These are phyloP conservation scores for Zaprionus vittiger DNA, from an alignment of 1,140 invertebrate species.

Conservation along the genomic window DNA sequence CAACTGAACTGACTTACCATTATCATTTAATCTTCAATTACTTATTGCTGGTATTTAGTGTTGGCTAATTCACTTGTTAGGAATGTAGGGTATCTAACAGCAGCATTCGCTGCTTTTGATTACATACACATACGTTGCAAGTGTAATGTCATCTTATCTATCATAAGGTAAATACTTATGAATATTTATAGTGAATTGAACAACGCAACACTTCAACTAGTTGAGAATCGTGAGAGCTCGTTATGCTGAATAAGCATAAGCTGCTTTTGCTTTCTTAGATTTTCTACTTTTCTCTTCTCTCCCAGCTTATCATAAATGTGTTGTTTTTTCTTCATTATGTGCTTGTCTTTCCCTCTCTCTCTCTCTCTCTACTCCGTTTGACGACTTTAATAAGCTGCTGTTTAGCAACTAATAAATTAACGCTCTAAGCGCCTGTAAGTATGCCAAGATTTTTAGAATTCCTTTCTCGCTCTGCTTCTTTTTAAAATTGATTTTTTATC, in stretches of 20 bases:
- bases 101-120: neutral
- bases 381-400: slow-evolving; percentile 9
- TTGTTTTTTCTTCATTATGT: neutral
- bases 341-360: neutral
- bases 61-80: too few species aligned
- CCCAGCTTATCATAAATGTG: neutral
- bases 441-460: slow-evolving; percentile 9
- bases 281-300: neutral
- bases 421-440: neutral
- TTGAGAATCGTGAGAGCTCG: neutral
- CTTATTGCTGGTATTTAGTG: too few species aligned
- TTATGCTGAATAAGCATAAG: neutral
- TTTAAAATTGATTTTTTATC: slow-evolving; percentile 39
- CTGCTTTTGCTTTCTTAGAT: neutral
- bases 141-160: neutral
- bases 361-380: neutral
- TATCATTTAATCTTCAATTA: too few species aligned
- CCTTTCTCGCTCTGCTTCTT: slow-evolving; percentile 9
- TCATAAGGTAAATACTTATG: neutral
- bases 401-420: slow-evolving; percentile 30
- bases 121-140: neutral
- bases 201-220: neutral
- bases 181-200: neutral
- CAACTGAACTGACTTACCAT: too few species aligned
- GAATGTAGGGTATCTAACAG: neutral